A percentile compares a stretch with the other conserved stretches of the same genome.
Evolutionary conservation across 1,140 invertebrate species (phyloP).

Genomic region (Oppia nitens): DNA sequence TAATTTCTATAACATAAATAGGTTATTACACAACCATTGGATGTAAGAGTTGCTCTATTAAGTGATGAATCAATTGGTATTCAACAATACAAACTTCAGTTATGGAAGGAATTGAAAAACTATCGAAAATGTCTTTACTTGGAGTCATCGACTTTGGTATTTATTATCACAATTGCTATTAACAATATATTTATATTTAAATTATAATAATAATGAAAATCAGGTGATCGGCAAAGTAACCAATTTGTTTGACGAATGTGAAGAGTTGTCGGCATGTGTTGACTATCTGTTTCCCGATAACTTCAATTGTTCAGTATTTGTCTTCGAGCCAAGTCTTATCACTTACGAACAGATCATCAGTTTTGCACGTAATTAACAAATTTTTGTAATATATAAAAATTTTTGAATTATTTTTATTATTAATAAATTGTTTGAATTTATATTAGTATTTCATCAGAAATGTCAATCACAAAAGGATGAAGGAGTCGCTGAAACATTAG

Average conservation of each 20-base stretch:
- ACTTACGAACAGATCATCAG: conserved; percentile 5
- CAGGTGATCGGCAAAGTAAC: conserved; percentile 11
- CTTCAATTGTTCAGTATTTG: conserved; percentile 13
- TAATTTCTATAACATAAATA: not conserved
- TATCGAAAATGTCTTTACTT: conserved; percentile 13
- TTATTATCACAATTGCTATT: not conserved
- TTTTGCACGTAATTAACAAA: conserved; percentile 6
- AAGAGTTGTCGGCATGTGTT: conserved; percentile 9
- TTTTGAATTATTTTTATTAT: not conserved
- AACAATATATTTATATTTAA: not conserved
- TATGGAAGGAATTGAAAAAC: conserved; percentile 10
- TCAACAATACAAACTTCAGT: conserved; percentile 10
- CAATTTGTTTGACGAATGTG: conserved; percentile 1
- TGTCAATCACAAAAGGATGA: not conserved
- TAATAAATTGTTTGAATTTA: not conserved
- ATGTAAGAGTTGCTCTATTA: not conserved
- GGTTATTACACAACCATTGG: conserved; percentile 5
- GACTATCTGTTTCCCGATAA: conserved; percentile 10
- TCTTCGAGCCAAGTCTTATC: conserved; percentile 7
- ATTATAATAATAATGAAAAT: not conserved
- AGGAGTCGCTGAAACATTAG: not conserved
- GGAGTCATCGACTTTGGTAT: conserved; percentile 9
- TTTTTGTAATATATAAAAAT: no score
- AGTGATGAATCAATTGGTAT: conserved; percentile 11
- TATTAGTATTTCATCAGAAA: not conserved